Evolutionary conservation across 2,797 vertebrate genomes (phyloP).

Genomic region (Bryconaethiops microstoma): DNA sequence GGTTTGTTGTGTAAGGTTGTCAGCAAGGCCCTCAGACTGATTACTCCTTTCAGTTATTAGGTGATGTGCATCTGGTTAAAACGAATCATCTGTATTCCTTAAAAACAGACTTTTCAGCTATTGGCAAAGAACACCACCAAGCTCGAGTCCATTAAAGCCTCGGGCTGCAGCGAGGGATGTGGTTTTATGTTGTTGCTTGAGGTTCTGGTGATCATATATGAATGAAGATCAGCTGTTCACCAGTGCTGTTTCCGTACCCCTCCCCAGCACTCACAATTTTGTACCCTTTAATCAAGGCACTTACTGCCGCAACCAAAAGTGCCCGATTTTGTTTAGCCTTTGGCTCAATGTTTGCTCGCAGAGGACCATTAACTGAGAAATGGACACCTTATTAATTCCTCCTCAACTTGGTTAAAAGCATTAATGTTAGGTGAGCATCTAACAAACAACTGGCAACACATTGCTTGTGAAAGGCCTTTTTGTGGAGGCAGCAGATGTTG

Average conservation of each 20-base stretch:
- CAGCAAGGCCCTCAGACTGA: neutral
- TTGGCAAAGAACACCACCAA: neutral
- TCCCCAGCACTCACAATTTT: neutral
- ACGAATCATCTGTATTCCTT: neutral
- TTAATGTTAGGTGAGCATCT: slow-evolving; percentile 35
- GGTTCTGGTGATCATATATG: neutral
- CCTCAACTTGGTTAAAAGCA: slow-evolving; percentile 49
- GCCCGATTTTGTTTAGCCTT: slow-evolving; percentile 30
- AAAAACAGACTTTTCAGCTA: neutral
- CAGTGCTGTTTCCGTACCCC: neutral
- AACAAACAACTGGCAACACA: slow-evolving; percentile 20
- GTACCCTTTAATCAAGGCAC: slow-evolving; percentile 15
- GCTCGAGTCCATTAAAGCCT: neutral
- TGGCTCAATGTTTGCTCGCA: neutral
- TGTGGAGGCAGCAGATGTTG: slow-evolving; percentile 20
- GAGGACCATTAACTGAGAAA: slow-evolving; percentile 39
- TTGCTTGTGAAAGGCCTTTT: slow-evolving; percentile 41
- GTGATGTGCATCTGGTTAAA: neutral
- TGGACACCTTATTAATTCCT: slow-evolving; percentile 46
- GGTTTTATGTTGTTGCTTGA: neutral
- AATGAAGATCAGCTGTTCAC: neutral
- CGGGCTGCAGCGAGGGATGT: neutral
- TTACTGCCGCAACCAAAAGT: neutral
- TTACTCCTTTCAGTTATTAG: neutral
- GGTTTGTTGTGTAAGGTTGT: neutral